These are phyloP conservation scores for Sarcophaga caerulescens DNA, from an alignment of 2,888 invertebrate genomes.

Conservation along the genomic window DNA sequence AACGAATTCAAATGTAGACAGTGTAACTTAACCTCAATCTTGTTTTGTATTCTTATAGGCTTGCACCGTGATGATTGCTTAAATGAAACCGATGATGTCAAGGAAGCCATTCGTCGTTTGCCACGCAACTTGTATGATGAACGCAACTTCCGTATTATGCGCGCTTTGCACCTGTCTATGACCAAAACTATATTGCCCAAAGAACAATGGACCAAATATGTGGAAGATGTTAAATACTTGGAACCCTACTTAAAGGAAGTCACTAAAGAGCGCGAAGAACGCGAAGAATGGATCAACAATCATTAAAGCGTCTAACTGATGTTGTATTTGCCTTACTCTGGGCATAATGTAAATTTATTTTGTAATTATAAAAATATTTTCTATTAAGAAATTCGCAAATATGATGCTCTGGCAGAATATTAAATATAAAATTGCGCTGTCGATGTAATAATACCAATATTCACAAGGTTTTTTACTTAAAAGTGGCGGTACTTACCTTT, in stretches of 20 bases:
- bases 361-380: slow-evolving; percentile 42
- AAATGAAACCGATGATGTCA: slow-evolving; percentile 87
- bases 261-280: slow-evolving; percentile 88
- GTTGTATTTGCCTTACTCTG: neutral
- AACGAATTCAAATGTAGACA: neutral
- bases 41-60: slow-evolving; percentile 81
- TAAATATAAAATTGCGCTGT: neutral
- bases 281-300: slow-evolving; percentile 89
- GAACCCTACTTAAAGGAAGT: slow-evolving; percentile 91
- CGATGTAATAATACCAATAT: neutral
- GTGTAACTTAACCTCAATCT: slow-evolving; percentile 42
- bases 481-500: slow-evolving; percentile 83
- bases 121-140: slow-evolving; percentile 90
- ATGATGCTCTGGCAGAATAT: slow-evolving; percentile 4
- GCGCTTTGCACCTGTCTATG: slow-evolving; percentile 90
- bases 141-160: slow-evolving; percentile 90
- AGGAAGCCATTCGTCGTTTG: slow-evolving; percentile 91
- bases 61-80: slow-evolving; percentile 91
- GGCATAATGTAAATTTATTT: slow-evolving; percentile 23
- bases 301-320: slow-evolving; percentile 70
- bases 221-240: slow-evolving; percentile 91
- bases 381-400: slow-evolving; percentile 20
- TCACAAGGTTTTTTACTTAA: neutral
- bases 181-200: slow-evolving; percentile 92
- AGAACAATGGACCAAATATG: slow-evolving; percentile 94